Conservation (phyloP, 1,140 invertebrate species). For the Hyles vespertilio region DNA sequence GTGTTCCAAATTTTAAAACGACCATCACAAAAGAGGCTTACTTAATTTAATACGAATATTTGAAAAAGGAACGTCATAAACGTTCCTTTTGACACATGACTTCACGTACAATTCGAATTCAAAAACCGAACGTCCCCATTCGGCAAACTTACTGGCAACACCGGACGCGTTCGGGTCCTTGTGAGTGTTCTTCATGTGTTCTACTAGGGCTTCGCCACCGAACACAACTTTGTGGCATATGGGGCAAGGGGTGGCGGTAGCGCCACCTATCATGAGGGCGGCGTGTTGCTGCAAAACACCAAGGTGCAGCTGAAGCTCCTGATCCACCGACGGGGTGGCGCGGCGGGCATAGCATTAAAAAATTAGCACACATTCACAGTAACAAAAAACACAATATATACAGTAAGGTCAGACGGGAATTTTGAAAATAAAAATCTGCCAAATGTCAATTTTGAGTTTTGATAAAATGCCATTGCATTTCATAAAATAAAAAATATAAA, state of each 20-base stretch:
- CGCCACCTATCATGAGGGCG: slow-evolving; percentile 91
- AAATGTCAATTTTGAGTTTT: slow-evolving; percentile 23
- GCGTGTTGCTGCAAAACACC: slow-evolving; percentile 95
- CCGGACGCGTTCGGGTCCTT: slow-evolving; percentile 93
- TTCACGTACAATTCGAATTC: not conserved
- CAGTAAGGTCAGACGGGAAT: slow-evolving; percentile 43
- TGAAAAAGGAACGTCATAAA: slow-evolving; percentile 46
- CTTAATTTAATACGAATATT: slow-evolving; percentile 38
- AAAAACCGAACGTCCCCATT: slow-evolving; percentile 41
- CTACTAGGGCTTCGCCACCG: slow-evolving; percentile 92
- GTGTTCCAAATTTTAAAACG: slow-evolving; percentile 14
- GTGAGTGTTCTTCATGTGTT: slow-evolving; percentile 96
- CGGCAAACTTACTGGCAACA: slow-evolving; percentile 89
- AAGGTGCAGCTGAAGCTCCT: slow-evolving; percentile 90
- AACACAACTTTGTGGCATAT: slow-evolving; percentile 96
- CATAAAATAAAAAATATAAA: slow-evolving; percentile 22
- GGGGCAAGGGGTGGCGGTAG: slow-evolving; percentile 92
- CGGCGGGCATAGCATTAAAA: slow-evolving; percentile 66
- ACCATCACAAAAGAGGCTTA: slow-evolving; percentile 34
- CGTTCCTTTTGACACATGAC: slow-evolving; percentile 33
- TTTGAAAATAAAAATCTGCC: slow-evolving; percentile 48
- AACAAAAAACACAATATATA: slow-evolving; percentile 40
- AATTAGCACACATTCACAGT: slow-evolving; percentile 54
- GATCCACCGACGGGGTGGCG: slow-evolving; percentile 60
- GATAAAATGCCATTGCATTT: slow-evolving; percentile 17